phyloP scores from a whole-genome alignment of 2,113 vertebrate genomes.

The Macroglossus sobrinus region DNA sequence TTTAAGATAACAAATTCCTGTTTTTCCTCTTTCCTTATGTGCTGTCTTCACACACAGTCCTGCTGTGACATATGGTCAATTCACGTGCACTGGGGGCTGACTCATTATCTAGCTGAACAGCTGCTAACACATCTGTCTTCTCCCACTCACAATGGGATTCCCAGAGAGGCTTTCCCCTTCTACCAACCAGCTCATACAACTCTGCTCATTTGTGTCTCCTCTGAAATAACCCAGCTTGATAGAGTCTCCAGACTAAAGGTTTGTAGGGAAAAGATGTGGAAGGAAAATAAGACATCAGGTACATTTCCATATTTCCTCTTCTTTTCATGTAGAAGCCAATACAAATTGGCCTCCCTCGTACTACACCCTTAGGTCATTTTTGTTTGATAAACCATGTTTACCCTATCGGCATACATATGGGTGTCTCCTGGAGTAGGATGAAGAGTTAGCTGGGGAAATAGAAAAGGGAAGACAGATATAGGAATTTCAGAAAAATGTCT shows the following conservation, averaged over 20 bases:
- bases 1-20: not conserved
- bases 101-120: constrained; percentile 50
- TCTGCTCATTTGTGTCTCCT: not conserved
- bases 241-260: not conserved
- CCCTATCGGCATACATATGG: not conserved
- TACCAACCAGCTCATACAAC: not conserved
- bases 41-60: not conserved
- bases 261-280: not conserved
- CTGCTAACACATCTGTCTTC: constrained; percentile 67
- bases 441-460: not conserved
- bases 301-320: not conserved
- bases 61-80: constrained; percentile 57
- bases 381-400: not conserved
- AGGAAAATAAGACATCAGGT: not conserved
- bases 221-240: not conserved
- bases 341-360: not conserved
- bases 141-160: constrained; percentile 6
- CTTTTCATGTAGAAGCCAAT: not conserved
- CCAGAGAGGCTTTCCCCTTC: not conserved
- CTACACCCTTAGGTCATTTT: not conserved
- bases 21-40: not conserved
- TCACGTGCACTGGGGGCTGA: not conserved
- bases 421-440: not conserved
- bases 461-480: not conserved
- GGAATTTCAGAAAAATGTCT: not conserved